Base-by-base conservation (phyloP, 2,888 invertebrate genomes). In the Idaea straminata region DNA sequence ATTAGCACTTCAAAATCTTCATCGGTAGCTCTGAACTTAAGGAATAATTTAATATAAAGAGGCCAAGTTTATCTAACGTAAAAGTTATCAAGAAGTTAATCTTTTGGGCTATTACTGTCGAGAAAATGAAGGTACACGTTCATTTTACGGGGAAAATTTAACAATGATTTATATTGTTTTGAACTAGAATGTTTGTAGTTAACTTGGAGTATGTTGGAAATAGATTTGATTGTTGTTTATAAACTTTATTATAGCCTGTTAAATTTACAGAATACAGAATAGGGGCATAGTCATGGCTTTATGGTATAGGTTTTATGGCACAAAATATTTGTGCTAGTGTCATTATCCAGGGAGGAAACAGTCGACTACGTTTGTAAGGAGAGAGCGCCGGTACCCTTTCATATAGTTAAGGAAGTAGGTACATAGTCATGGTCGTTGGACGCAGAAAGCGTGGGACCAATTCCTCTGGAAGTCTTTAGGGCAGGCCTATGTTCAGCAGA, bases 21-120 rank as follows among this genome's bases (percentile, higher is more conserved):
- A 78, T 75, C 74, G 76, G 78, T 66, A 78, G 76, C 74, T 76
- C 72, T 69, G 69, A 85, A 88, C 80, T 86, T 88, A 81, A 68
- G 59, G 84, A 87, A 88, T 88, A 88, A 87, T 87, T 88, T 85
- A 88, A 88, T 87, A 84, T 81, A 82, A 85, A 85, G 83, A 85
- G 79, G 81, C 79, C 74, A 83, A 88, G 83, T 87, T 88, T 85
- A 83, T 85, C 80, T 82, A 80, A 77, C 76, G 75, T 75, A 76
- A 86, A 88, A 86, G 81, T 84, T 84, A 78, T 77, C 77, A 78
- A 74, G 77, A 82, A 84, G 81, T 86, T 86, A 86, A 86, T 86
- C 85, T 86, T 79, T 81, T 77, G 78, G 77, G 77, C 81, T 82
- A 83, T 86, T 84, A 83, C 79, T 79, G 76, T 75, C 74, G 15